Base-by-base conservation (phyloP, 2,888 invertebrate species). In the Pristionchus arcanus region DNA sequence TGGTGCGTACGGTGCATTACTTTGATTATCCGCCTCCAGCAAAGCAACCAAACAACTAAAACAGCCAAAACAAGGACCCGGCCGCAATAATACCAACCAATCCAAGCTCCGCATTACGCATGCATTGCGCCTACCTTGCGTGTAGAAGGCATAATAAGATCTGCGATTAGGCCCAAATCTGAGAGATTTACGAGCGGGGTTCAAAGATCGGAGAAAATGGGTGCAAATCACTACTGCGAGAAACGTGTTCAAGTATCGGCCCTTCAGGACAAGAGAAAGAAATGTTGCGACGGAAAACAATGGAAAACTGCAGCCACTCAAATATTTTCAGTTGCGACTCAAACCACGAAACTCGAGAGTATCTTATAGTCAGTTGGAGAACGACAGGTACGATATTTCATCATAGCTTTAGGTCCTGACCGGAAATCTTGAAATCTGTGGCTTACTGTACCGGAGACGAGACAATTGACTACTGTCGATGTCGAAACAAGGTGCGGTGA, bases 371-470 rank as follows among this genome's bases (percentile, higher is more conserved):
- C 9, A 25, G 66, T 63, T 19, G 9, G 66, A 15, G n/a, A 11
- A 66, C 66, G 55, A 21, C 9, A 19, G 19, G 55, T 55, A 55
- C 55, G 21, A 55, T 55, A n/a, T 71, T 71, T 49, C 11, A 49
- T 49, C 42, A 3, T 49, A 49, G 7, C 0, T 13, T 49, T 49
- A 13, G 42, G 7, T 49, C 68, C 1, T 31, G 15, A 71, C 68
- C 37, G 74, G 37, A 74, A 74, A 34, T 74, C 15, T 5, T 21
- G 74, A 34, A 74, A 74, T 74, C 74, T 21, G 28, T 21, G 68
- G 68, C 68, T 74, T 74, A 74, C 74, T 74, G 74, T 74, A 34
- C 31, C 37, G 74, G 74, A 74, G 37, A 74, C 74, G 74, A 37
- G 74, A 74, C 37, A 37, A 74, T 34, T 74, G 74, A 21, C 31